Base-by-base conservation (phyloP, 2,888 invertebrate species). In the Xestoiulus laeticollis region DNA sequence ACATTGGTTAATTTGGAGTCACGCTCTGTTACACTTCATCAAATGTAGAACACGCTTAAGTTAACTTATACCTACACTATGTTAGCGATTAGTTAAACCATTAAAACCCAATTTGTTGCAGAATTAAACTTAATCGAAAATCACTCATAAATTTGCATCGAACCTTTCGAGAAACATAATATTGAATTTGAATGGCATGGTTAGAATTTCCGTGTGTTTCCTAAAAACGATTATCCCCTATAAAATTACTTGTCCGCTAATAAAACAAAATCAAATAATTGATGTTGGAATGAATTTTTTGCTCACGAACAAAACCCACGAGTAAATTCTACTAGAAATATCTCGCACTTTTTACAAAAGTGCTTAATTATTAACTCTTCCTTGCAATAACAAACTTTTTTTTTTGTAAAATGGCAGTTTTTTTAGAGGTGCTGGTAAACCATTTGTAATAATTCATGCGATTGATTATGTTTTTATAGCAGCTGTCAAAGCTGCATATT, bases 41-140 rank as follows among this genome's bases (percentile, higher is more conserved):
- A n/a, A n/a, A n/a, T n/a, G n/a, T 68, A 26, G 26, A 68, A 26
- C 68, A 26, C 22, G 22, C 38, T 38, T 1, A 38, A 38, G 38
- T 38, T 38, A 38, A 38, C 38, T 38, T 38, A 38, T 38, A 68
- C 22, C 22, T 68, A 22, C 68, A 68, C 22, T 26, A 22, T 68
- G 26, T 26, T 26, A 26, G 68, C 10, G 68, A 68, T 68, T 68
- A 68, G 68, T 68, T 68, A 1, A n/a, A 22, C 68, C 68, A 68
- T 68, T 68, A 68, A 68, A 68, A 68, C 12, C 68, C 22, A 68
- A 68, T 68, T 68, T 68, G 68, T 68, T 68, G 68, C 68, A 68
- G 19, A 59, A 59, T 59, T 59, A 59, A 59, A 59, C n/a, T n/a
- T 59, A n/a, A 59, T 68, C 68, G 68, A 68, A 68, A 68, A 68